These are phyloP conservation scores for Euthynnus affinis DNA, from an alignment of 2,797 vertebrate genomes.

Conservation along the genomic window DNA sequence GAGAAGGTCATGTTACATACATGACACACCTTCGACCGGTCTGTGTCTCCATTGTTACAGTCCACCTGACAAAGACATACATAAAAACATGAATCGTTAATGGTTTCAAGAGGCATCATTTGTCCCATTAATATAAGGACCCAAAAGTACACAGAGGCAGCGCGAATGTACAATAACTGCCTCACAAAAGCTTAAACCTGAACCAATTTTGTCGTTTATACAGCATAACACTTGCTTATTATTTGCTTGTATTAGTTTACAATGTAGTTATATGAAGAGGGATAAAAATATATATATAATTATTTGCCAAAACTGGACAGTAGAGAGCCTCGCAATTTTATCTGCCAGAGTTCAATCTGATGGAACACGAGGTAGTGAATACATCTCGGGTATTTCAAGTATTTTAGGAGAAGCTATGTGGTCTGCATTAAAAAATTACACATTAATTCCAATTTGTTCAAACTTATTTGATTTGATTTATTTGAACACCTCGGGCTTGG, in stretches of 20 bases:
- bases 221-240: no score
- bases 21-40: constrained; percentile 92
- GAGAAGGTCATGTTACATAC: constrained; percentile 98
- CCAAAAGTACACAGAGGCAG: no score
- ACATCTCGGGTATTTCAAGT: neutral
- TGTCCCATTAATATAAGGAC: neutral
- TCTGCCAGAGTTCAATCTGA: no score
- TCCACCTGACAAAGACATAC: constrained; percentile 76
- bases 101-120: neutral
- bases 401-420: no score
- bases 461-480: neutral
- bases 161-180: no score
- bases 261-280: no score
- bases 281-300: no score
- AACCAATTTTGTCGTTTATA: neutral
- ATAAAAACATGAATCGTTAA: constrained; percentile 1
- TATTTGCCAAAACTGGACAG: no score
- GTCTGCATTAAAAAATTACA: neutral
- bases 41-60: constrained; percentile 85
- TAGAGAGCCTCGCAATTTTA: no score
- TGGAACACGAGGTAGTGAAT: no score
- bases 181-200: no score
- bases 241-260: no score
- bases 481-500: neutral
- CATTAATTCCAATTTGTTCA: neutral